A percentile compares a stretch with the other conserved stretches of the same genome.
Conservation (phyloP, 2,888 invertebrate genomes). For the Drosophila kokeensis region DNA sequence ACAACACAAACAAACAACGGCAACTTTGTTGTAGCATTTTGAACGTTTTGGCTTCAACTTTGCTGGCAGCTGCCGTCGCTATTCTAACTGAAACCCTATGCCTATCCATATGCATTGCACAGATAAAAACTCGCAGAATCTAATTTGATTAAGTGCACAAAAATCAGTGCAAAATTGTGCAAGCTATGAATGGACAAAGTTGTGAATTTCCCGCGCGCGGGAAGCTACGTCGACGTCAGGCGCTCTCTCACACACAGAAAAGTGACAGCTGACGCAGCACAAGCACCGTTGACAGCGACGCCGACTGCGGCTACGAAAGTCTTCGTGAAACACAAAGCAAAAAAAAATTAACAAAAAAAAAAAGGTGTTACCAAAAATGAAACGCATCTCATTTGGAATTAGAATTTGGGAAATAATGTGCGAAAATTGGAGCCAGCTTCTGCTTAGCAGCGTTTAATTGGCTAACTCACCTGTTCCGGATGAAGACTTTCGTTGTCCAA, state of each 20-base stretch:
- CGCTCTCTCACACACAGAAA: slow-evolving; percentile 17
- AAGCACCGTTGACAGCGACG: slow-evolving; percentile 40
- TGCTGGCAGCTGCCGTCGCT: slow-evolving; percentile 25
- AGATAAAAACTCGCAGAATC: slow-evolving; percentile 70
- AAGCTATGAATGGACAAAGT: slow-evolving; percentile 69
- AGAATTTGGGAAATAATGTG: slow-evolving; percentile 4
- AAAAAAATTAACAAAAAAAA: slow-evolving; percentile 23
- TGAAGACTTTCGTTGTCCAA: slow-evolving; percentile 33
- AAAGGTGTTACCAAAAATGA: slow-evolving; percentile 21
- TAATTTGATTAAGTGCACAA: slow-evolving; percentile 63
- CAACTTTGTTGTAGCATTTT: slow-evolving; percentile 66
- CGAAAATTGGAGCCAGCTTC: slow-evolving; percentile 19
- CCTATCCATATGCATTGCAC: slow-evolving; percentile 38
- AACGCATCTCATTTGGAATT: slow-evolving; percentile 29
- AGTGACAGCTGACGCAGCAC: slow-evolving; percentile 67
- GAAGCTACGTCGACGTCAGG: slow-evolving; percentile 68
- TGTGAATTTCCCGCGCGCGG: slow-evolving; percentile 84
- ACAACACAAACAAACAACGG: slow-evolving; percentile 64
- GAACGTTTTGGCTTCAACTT: slow-evolving; percentile 74
- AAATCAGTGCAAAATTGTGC: slow-evolving; percentile 65
- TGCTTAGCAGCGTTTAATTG: slow-evolving; percentile 11
- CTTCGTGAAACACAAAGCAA: slow-evolving; percentile 37
- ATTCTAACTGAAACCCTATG: slow-evolving; percentile 69
- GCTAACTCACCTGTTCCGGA: slow-evolving; percentile 53
- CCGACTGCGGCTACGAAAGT: slow-evolving; percentile 14